These are phyloP conservation scores for Cyclura pinguis DNA, from an alignment of 2,797 vertebrate genomes.

Conservation along the genomic window DNA sequence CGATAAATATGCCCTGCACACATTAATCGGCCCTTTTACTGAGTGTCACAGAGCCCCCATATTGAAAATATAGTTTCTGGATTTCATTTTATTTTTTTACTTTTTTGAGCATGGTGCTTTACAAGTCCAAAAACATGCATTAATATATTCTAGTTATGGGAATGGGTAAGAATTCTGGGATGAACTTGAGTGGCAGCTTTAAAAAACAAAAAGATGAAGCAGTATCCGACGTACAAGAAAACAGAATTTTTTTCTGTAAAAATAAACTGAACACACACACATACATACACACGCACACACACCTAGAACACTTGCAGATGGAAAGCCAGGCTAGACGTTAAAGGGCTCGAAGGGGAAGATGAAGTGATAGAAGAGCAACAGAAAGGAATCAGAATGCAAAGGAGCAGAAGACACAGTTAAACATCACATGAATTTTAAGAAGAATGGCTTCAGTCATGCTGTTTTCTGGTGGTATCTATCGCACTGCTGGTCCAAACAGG, in stretches of 20 bases:
- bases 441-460: conserved; percentile 74
- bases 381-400: neutral
- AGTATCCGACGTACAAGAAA: conserved; percentile 73
- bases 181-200: conserved; percentile 61
- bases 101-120: conserved; percentile 75
- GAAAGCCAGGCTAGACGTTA: conserved; percentile 72
- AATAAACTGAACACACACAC: conserved; percentile 42
- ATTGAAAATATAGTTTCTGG: conserved; percentile 83
- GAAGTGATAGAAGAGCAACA: conserved; percentile 63
- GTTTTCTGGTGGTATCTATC: conserved; percentile 66
- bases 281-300: conserved; percentile 42
- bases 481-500: conserved; percentile 69
- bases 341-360: conserved; percentile 59
- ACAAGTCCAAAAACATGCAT: conserved; percentile 82
- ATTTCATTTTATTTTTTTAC: conserved; percentile 45
- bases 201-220: conserved; percentile 70
- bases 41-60: conserved; percentile 78
- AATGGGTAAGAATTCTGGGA: conserved; percentile 74
- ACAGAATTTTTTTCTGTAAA: conserved; percentile 13
- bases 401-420: conserved; percentile 39
- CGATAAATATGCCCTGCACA: conserved; percentile 82
- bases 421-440: conserved; percentile 53
- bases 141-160: conserved; percentile 76
- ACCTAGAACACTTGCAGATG: conserved; percentile 65
- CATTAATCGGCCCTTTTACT: conserved; percentile 74